phyloP scores from a whole-genome alignment of 2,797 vertebrate species.

The Poecilia picta region DNA sequence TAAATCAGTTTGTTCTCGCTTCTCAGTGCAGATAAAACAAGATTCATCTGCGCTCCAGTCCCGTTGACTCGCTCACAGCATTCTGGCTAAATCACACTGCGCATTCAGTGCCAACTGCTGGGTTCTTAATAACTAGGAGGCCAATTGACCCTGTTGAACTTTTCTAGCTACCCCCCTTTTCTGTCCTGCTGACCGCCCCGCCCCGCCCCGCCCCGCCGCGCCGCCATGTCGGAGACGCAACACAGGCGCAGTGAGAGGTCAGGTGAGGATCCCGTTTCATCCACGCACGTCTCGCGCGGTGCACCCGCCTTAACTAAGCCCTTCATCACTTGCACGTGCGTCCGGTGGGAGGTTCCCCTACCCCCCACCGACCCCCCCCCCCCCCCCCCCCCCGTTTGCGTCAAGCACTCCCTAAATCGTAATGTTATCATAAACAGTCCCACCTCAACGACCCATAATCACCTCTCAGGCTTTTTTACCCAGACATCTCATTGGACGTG shows the following conservation, averaged over 20 bases:
- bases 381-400: conserved; percentile 65
- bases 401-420: conserved; percentile 77
- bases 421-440: conserved; percentile 75
- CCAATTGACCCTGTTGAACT: conserved; percentile 14
- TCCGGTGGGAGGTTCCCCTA: conserved; percentile 79
- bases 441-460: conserved; percentile 68
- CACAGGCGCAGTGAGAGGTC: conserved; percentile 16
- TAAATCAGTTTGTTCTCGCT: neutral
- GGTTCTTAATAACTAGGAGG: neutral
- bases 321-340: conserved; percentile 62
- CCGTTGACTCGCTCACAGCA: neutral
- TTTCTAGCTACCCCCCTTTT: too few relatives aligned
- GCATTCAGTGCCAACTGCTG: neutral
- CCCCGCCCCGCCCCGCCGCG: neutral
- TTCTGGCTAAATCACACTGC: neutral
- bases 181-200: neutral
- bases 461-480: conserved; percentile 70
- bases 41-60: neutral
- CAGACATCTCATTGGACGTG: conserved; percentile 86
- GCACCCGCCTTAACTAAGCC: conserved; percentile 63
- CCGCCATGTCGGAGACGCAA: conserved; percentile 2
- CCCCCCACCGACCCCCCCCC: conserved; percentile 57
- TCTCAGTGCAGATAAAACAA: neutral
- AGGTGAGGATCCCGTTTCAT: conserved; percentile 39
- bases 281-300: conserved; percentile 50